Base-by-base conservation (phyloP, 2,113 vertebrate genomes). In the Corythornis madagascariensis region DNA sequence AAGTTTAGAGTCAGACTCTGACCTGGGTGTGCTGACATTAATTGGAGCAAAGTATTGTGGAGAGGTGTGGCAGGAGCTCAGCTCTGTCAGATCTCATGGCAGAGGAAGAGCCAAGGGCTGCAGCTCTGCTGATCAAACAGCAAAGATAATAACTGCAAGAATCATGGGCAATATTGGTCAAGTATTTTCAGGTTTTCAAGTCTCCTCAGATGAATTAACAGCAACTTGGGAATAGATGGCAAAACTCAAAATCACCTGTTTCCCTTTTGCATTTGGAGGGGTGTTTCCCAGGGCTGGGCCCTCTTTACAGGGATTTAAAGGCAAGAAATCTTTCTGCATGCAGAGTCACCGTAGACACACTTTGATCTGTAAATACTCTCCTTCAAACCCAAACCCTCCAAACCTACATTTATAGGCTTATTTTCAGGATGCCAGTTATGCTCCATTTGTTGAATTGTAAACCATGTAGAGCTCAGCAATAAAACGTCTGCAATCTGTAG, bases 401-500 rank as follows among this genome's bases (percentile, higher is more conserved):
- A 61, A 69, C 25, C 81, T 64, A 83, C 42, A 15, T 67, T 96
- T 86, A 73, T 90, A 81, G 93, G 91, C 96, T 97, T 96, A 96
- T 97, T 98, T 97, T 97, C 95, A 91, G 86, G 93, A 72, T 97
- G 97, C 97, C 97, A 97, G 97, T 97, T 97, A 97, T 85, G 93
- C 97, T 97, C 86, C 97, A 97, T 97, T 97, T 98, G 96, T 96
- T 97, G 96, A 95, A 97, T 97, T 98, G 97, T 97, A 98, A 98
- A 98, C 93, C 97, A 97, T 93, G 96, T 97, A 97, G 97, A 97
- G 95, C 97, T 98, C 96, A 95, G 97, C 97, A 97, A 97, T 98
- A 98, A 97, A 98, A 97, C 92, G 97, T 96, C 97, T 97, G 95
- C 96, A 97, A 97, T 98, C 97, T 98, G 97, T 97, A 96, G 97